phyloP scores from a whole-genome alignment of 2,113 vertebrate species.

The Myrmecophaga tridactyla region DNA sequence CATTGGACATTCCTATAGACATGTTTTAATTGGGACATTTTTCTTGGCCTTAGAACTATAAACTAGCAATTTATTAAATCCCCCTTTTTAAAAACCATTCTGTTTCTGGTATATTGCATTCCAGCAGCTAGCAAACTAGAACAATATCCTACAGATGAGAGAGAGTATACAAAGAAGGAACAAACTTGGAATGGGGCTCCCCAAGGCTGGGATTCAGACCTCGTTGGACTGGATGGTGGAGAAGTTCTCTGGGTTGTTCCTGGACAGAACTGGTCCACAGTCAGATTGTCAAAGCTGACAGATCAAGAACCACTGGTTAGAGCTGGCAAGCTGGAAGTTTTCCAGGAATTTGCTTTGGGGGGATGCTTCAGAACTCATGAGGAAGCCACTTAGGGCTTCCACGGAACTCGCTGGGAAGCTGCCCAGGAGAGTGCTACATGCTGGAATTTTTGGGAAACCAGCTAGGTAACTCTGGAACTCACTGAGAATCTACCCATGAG shows the following conservation, averaged over 20 bases:
- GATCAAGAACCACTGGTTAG: too few species aligned
- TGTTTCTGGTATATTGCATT: too few species aligned
- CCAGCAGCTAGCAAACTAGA: too few species aligned
- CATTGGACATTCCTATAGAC: too few species aligned
- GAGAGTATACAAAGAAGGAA: neutral
- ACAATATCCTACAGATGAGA: neutral
- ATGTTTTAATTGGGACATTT: too few species aligned
- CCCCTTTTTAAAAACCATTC: too few species aligned
- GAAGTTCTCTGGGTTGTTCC: neutral
- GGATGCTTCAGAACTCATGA: neutral
- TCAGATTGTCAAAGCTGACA: neutral
- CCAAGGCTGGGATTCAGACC: neutral
- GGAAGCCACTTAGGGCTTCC: neutral
- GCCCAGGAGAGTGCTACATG: fast-evolving
- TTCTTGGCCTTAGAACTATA: too few species aligned
- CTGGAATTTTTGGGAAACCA: neutral
- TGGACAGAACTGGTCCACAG: neutral
- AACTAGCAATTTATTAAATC: too few species aligned
- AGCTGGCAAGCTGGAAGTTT: neutral
- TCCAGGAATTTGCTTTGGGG: neutral
- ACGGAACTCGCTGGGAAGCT: neutral
- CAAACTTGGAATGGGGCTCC: neutral
- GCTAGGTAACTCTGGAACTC: neutral
- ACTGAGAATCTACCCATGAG: neutral
- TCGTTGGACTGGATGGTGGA: neutral